Base-by-base conservation (phyloP, 2,888 invertebrate species). In the Marronus borbonicus region DNA sequence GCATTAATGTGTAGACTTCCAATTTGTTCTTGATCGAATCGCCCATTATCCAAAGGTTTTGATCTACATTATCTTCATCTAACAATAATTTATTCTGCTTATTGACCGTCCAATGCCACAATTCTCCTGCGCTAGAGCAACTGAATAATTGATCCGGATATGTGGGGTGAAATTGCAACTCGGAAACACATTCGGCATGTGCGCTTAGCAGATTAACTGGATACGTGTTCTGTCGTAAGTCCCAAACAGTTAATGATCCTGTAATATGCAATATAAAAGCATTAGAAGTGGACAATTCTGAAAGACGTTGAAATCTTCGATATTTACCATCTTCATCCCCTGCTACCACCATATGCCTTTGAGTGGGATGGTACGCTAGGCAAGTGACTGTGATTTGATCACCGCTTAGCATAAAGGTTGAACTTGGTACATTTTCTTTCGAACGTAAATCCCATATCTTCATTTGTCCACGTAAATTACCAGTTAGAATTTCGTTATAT, bases 31-130 rank as follows among this genome's bases (percentile, higher is more conserved):
- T 93, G 28, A 94, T 92, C 66, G 93, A 92, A 81, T 95, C 92
- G 14, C 91, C 91, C 2, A 92, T 92, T 83, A 95, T 88, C 94
- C 94, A 95, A 0, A 93, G 91, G 81, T 92, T 91, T 2, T 84
- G 84, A 52, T 88, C 88, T 3, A 77, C 77, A 62, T 82, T 80
- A 8, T 84, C 83, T 8, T 76, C 69, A 75, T 77, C 80, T 60
- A 80, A 49, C 49, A 81, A 68, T 76, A 76, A 81, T 64, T 64
- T 66, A 64, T 66, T 64, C 69, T 75, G 80, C 28, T 82, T 85
- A 80, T 92, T 92, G 84, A 93, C 93, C 80, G 95, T 94, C 97
- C 97, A 98, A 85, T 97, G 95, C 96, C 97, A 97, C 2, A 97
- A 88, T 86, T 96, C 95, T 0, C 97, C 97, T 66, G 93, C 93